Percentiles rank a stretch among this genome's conserved stretches.
phyloP scores from a whole-genome alignment of 2,797 vertebrate genomes.

The Gymnoscopelus braueri region DNA sequence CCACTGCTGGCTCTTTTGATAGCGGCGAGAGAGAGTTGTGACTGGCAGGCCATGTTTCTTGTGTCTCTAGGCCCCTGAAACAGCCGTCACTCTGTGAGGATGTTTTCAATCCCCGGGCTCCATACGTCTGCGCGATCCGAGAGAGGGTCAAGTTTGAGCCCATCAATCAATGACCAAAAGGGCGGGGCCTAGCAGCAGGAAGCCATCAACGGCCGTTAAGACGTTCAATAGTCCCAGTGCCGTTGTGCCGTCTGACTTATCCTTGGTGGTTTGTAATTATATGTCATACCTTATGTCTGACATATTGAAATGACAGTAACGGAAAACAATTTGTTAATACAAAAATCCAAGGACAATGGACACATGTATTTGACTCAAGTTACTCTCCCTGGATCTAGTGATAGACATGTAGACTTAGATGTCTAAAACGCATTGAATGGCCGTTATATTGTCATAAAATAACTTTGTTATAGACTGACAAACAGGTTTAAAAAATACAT shows the following conservation, averaged over 20 bases:
- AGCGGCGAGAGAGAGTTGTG: slow-evolving; percentile 67
- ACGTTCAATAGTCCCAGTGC: slow-evolving; percentile 46
- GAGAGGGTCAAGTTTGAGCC: slow-evolving; percentile 84
- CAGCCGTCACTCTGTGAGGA: slow-evolving; percentile 82
- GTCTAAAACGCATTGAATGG: slow-evolving; percentile 28
- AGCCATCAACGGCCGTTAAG: slow-evolving; percentile 75
- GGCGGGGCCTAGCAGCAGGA: slow-evolving; percentile 74
- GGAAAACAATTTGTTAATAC: not conserved
- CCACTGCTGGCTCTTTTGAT: slow-evolving; percentile 75
- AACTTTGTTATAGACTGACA: too few relatives aligned
- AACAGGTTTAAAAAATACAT: too few relatives aligned
- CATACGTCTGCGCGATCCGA: slow-evolving; percentile 59
- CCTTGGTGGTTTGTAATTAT: slow-evolving; percentile 12
- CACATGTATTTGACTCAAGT: too few relatives aligned
- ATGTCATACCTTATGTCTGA: not conserved
- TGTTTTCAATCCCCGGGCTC: slow-evolving; percentile 80
- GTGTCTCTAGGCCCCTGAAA: slow-evolving; percentile 77
- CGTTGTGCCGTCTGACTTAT: slow-evolving; percentile 37
- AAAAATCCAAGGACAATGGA: too few relatives aligned
- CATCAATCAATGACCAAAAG: slow-evolving; percentile 83
- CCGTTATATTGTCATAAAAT: too few relatives aligned
- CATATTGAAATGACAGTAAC: slow-evolving; percentile 5
- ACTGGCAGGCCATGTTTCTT: slow-evolving; percentile 78
- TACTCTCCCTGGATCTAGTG: too few relatives aligned
- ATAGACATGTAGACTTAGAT: not conserved